Evolutionary conservation across 2,113 vertebrate species (phyloP).

Genomic region (Osmerus eperlanus): DNA sequence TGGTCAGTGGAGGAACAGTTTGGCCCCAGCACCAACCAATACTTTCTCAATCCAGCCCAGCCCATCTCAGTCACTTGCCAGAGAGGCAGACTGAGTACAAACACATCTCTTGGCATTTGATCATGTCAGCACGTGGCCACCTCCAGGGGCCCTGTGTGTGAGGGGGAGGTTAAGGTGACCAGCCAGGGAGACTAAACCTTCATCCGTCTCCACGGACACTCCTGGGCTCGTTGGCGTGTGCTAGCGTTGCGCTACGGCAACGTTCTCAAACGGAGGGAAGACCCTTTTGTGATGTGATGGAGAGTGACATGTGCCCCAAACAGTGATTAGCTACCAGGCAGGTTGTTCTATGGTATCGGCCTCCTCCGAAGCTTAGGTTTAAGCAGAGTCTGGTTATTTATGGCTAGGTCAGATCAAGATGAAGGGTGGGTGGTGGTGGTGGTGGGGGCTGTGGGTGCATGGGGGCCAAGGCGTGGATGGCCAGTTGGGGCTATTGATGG

Average conservation of each 20-base stretch:
- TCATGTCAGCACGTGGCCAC: too few relatives aligned
- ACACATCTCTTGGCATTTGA: too few relatives aligned
- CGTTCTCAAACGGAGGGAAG: not conserved
- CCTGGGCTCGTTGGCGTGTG: too few relatives aligned
- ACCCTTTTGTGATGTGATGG: not conserved
- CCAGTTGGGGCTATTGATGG: slow-evolving; percentile 53
- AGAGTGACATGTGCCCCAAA: slow-evolving; percentile 35
- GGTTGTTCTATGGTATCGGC: slow-evolving; percentile 24
- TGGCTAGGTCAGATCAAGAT: slow-evolving; percentile 26
- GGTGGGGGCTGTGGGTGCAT: not conserved
- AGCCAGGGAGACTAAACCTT: too few relatives aligned
- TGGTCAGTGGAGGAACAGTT: too few relatives aligned
- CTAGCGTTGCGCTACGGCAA: not conserved
- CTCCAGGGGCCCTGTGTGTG: too few relatives aligned
- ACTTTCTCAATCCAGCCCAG: too few relatives aligned
- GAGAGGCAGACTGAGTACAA: too few relatives aligned
- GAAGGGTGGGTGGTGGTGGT: not conserved
- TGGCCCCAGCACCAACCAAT: too few relatives aligned
- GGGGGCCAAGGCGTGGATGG: slow-evolving; percentile 4
- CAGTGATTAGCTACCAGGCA: slow-evolving; percentile 48
- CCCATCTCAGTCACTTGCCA: too few relatives aligned
- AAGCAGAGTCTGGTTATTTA: slow-evolving; percentile 22
- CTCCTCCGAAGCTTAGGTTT: slow-evolving; percentile 13
- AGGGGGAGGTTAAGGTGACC: too few relatives aligned
- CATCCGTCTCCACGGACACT: too few relatives aligned